Conservation (phyloP, 2,113 vertebrate species). For the Accipiter cooperii region DNA sequence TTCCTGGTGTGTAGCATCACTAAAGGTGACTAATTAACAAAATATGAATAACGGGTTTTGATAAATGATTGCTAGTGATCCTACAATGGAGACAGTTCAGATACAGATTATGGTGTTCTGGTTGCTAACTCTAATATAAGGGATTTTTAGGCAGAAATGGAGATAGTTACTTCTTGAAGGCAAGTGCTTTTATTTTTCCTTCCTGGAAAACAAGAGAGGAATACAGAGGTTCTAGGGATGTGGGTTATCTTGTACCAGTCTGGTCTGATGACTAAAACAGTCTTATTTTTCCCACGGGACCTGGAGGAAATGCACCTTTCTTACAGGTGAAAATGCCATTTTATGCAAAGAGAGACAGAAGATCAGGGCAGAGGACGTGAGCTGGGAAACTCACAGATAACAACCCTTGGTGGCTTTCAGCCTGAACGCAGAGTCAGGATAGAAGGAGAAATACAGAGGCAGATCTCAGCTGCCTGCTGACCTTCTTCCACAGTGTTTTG, state of each 20-base stretch:
- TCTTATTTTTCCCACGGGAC: neutral
- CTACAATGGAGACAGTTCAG: neutral
- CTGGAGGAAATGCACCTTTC: neutral
- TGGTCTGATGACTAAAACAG: neutral
- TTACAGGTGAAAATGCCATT: neutral
- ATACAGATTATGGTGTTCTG: neutral
- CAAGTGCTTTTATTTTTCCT: neutral
- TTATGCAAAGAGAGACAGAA: neutral
- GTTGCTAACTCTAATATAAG: neutral
- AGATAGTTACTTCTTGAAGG: neutral
- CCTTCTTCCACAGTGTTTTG: neutral
- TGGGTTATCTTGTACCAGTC: neutral
- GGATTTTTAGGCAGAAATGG: neutral
- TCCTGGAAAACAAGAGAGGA: neutral
- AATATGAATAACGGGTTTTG: neutral
- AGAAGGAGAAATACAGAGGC: neutral
- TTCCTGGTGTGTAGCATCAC: no score
- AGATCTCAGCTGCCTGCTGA: neutral
- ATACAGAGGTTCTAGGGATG: neutral
- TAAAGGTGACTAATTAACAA: neutral
- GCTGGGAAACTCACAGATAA: neutral
- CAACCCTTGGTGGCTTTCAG: neutral
- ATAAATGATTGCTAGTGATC: neutral
- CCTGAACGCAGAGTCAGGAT: neutral
- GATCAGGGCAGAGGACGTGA: neutral